Evolutionary conservation across 2,113 vertebrate species (phyloP).

Genomic region (Athene noctua): DNA sequence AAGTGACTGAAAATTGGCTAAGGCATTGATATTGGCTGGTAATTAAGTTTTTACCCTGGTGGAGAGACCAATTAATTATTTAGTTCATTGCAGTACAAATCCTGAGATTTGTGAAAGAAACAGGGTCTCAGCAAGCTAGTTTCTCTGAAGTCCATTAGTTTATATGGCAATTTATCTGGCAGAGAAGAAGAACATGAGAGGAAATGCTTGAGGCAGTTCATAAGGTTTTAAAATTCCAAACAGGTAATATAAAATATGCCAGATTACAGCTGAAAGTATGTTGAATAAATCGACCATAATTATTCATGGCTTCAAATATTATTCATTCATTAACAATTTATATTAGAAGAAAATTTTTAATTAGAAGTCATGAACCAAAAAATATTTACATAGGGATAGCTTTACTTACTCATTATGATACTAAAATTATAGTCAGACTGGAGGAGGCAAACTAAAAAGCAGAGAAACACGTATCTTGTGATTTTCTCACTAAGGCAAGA

Average conservation of each 20-base stretch:
- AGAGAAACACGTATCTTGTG: not conserved
- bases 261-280: not conserved
- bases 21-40: not conserved
- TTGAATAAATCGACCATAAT: not conserved
- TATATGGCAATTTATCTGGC: not conserved
- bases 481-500: not conserved
- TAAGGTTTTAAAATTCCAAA: not conserved
- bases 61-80: not conserved
- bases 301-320: not conserved
- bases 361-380: not conserved
- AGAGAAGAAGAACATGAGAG: not conserved
- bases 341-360: not conserved
- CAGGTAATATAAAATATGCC: not conserved
- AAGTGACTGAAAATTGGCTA: not conserved
- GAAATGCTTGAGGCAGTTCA: not conserved
- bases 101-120: not conserved
- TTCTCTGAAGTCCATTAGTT: not conserved
- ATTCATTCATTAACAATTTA: not conserved
- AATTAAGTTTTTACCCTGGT: not conserved
- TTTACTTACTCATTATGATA: not conserved
- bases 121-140: not conserved
- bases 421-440: not conserved
- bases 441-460: not conserved
- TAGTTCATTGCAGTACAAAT: not conserved
- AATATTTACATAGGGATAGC: not conserved